Evolutionary conservation across 2,888 invertebrate genomes (phyloP).

Genomic region (Antheraea yamamai): DNA sequence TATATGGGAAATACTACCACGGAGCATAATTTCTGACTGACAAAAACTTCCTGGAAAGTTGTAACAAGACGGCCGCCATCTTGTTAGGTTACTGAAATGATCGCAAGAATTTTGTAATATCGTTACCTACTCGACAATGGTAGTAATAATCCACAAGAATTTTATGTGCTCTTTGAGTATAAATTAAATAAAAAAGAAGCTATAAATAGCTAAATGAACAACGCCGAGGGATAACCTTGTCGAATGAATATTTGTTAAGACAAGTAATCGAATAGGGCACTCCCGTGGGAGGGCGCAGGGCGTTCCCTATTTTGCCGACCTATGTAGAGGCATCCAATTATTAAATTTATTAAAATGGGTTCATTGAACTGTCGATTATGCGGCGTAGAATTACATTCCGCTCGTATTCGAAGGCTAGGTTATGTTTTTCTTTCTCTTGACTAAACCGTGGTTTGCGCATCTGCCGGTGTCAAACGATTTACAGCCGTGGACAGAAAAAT

Average conservation of each 20-base stretch:
- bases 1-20: no score
- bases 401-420: not conserved
- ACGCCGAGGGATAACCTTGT: not conserved
- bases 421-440: not conserved
- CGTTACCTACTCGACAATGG: no score
- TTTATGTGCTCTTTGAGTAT: no score
- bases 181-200: not conserved
- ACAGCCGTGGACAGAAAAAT: not conserved
- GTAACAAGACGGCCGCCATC: no score
- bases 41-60: no score
- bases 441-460: not conserved
- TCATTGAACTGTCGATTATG: conserved; percentile 26
- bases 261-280: conserved; percentile 1
- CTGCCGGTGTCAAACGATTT: not conserved
- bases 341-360: conserved; percentile 45
- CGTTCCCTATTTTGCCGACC: conserved; percentile 9
- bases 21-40: no score
- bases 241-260: not conserved
- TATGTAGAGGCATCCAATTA: conserved; percentile 19
- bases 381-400: not conserved
- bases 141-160: no score
- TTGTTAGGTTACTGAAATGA: no score
- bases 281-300: conserved; percentile 12
- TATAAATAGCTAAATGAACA: not conserved
- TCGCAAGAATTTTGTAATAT: no score